Base-by-base conservation (phyloP, 2,113 vertebrate genomes). In the Galeopterus variegatus region DNA sequence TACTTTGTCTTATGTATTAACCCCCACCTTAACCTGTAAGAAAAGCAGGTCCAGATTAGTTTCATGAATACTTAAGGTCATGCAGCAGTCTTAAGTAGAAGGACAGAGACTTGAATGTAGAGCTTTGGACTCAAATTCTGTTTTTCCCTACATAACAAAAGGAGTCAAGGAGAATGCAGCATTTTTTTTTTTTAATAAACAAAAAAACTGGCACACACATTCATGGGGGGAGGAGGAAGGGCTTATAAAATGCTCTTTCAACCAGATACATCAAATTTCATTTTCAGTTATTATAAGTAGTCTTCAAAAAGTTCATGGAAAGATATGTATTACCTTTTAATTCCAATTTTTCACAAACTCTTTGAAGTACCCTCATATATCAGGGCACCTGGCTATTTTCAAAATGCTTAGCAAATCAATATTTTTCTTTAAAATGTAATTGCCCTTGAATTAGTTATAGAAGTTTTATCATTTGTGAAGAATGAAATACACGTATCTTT, bases 401-500 rank as follows among this genome's bases (percentile, higher is more conserved):
- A 72, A 95, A 89, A 50, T 84, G 58, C 88, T 92, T 72, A 80
- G 52, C 87, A 88, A 93, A 87, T 80, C 48, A 89, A 84, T 86
- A 65, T 45, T 97, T 97, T 89, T 69, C 64, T 85, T 96, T 87
- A 97, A 90, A 97, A 72, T 54, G 0, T 65, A 93, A 93, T 2
- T 0, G 70, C 23, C 88, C 64, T 73, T 85, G 54, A 62, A 64
- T 97, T 73, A 96, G 50, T 94, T 94, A 96, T 6, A 33, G 69
- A 80, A 83, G 94, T 96, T 98, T 98, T 98, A 98, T 98, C 97
- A 98, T 98, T 98, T 60, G 94, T 97, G 92, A 93, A 92, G 95
- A 65, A 86, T 94, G 83, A 98, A 94, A 96, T 84, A 26, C 31
- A 81, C 18, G 41, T 97, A 97, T 97, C 97, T 98, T 94, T 36